Percentiles rank a stretch among this genome's conserved stretches.
These are phyloP conservation scores for Aldrovandia affinis DNA, from an alignment of 2,797 vertebrate genomes.

Conservation along the genomic window DNA sequence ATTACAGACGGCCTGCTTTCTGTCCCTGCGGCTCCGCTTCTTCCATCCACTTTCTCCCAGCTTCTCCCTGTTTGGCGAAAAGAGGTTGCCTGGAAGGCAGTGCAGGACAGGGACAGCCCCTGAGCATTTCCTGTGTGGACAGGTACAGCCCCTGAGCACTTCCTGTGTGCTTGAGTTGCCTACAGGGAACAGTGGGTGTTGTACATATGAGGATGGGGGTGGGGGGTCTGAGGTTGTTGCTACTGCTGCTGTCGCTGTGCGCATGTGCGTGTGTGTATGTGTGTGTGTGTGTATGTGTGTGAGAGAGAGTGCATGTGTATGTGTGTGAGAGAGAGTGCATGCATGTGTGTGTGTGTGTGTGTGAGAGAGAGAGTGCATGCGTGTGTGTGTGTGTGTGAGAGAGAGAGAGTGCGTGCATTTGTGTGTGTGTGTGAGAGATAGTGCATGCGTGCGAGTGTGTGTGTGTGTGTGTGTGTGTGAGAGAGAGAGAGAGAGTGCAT, in stretches of 20 bases:
- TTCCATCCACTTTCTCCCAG: neutral
- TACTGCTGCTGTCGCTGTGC: neutral
- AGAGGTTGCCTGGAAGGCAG: neutral
- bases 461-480: no score
- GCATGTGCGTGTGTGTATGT: no score
- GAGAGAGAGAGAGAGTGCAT: no score
- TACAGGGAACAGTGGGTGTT: neutral
- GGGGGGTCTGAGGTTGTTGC: neutral
- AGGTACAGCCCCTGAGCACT: no score
- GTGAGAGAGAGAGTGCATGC: no score
- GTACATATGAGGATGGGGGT: neutral
- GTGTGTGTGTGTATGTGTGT: no score
- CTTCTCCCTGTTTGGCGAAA: neutral
- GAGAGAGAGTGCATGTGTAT: no score
- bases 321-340: no score
- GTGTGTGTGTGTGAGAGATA: no score
- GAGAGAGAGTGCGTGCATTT: no score
- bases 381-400: neutral
- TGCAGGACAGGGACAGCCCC: neutral
- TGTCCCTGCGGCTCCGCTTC: neutral
- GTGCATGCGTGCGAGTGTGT: no score
- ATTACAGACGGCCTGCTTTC: slow-evolving; percentile 11
- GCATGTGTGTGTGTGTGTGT: no score
- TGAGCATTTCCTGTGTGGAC: neutral
- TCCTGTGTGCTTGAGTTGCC: neutral